Conservation (phyloP, 2,888 invertebrate genomes). For the Venusia cambrica region DNA sequence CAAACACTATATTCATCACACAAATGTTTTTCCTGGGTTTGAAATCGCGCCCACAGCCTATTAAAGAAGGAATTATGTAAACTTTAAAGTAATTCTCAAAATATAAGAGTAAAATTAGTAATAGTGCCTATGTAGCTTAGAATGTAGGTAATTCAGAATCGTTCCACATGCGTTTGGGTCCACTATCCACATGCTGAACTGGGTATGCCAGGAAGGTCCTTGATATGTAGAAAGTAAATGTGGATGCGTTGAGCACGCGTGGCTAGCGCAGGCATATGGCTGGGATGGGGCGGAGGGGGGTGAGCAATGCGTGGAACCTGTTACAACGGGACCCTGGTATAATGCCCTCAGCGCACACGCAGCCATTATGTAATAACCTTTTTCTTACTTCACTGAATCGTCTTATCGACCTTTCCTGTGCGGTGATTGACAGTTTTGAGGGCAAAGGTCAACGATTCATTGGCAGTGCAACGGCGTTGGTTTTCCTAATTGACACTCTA, state of each 20-base stretch:
- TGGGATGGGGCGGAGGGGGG: slow-evolving; percentile 34
- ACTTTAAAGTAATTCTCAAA: too few species aligned
- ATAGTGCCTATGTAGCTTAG: too few species aligned
- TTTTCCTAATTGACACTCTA: too few species aligned
- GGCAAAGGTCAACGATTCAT: slow-evolving; percentile 13
- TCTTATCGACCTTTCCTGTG: slow-evolving; percentile 21
- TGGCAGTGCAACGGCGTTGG: too few species aligned
- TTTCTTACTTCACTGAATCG: slow-evolving; percentile 61
- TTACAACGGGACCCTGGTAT: slow-evolving; percentile 72
- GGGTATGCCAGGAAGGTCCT: slow-evolving; percentile 63
- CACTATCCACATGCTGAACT: slow-evolving; percentile 23
- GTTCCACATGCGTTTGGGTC: slow-evolving; percentile 17
- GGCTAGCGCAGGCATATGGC: slow-evolving; percentile 28
- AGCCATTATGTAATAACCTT: slow-evolving; percentile 76
- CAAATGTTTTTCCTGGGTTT: too few species aligned
- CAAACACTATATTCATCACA: too few species aligned
- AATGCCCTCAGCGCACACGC: slow-evolving; percentile 63
- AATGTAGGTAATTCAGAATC: too few species aligned
- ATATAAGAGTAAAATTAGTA: too few species aligned
- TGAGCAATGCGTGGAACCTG: slow-evolving; percentile 64
- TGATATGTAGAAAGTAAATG: slow-evolving; percentile 78
- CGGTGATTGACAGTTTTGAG: slow-evolving; percentile 18
- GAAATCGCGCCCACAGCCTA: too few species aligned
- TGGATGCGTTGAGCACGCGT: slow-evolving; percentile 53
- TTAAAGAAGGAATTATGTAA: too few species aligned